phyloP scores from a whole-genome alignment of 35 echinoderm and acorn worm species.

The Diadema setosum region DNA sequence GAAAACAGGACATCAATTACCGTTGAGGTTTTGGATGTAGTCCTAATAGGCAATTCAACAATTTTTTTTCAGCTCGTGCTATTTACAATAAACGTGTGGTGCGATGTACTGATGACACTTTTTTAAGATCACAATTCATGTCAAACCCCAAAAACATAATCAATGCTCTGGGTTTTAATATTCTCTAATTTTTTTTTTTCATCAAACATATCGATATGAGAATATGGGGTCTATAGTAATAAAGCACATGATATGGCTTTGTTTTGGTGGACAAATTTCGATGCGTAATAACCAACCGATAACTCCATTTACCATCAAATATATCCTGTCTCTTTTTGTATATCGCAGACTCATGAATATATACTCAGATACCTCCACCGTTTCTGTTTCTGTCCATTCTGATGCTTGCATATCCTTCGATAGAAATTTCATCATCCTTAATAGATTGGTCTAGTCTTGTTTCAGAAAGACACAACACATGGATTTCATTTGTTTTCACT shows the following conservation, averaged over 20 bases:
- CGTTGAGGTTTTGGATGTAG: too few species aligned
- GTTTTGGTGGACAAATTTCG: not conserved
- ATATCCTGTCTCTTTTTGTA: not conserved
- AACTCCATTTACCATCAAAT: not conserved
- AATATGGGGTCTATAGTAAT: not conserved
- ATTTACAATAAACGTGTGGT: not conserved
- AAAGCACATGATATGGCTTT: not conserved
- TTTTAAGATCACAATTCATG: not conserved
- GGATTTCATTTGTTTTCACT: too few species aligned
- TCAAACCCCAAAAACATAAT: too few species aligned
- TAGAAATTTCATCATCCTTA: too few species aligned
- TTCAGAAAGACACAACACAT: too few species aligned
- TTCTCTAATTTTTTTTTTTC: too few species aligned
- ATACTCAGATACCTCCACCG: too few species aligned
- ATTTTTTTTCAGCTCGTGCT: not conserved
- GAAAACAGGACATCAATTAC: not conserved
- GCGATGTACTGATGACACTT: not conserved
- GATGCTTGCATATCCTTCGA: too few species aligned
- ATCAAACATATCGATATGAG: not conserved
- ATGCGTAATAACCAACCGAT: not conserved
- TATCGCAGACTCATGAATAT: not conserved
- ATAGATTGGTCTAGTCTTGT: too few species aligned
- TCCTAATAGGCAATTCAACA: not conserved
- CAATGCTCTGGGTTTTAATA: too few species aligned
- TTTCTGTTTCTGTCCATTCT: too few species aligned